Percentiles rank a stretch among this genome's conserved stretches.
Conservation (phyloP, 2,113 vertebrate species). For the Sula dactylatra region DNA sequence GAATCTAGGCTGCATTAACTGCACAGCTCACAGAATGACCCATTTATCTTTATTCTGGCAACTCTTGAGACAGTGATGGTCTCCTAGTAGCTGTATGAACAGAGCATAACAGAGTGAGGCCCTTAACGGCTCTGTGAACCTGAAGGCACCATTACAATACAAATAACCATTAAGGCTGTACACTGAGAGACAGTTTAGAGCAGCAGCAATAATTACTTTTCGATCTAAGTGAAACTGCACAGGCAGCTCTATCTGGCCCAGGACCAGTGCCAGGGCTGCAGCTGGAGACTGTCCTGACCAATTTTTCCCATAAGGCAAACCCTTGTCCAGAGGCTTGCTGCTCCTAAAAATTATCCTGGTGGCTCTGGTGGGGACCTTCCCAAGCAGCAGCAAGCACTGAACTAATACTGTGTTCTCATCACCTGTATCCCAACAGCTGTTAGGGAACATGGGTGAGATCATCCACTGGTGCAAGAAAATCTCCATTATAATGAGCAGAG, state of each 20-base stretch:
- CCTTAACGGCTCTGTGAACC: neutral
- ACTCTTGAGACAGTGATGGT: accelerated
- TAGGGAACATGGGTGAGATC: neutral
- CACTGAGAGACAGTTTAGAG: neutral
- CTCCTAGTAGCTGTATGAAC: neutral
- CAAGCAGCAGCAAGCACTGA: neutral
- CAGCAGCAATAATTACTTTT: neutral
- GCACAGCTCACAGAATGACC: neutral
- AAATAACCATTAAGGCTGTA: neutral
- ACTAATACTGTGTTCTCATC: neutral
- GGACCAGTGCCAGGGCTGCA: accelerated
- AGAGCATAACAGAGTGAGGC: neutral
- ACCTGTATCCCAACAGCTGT: neutral
- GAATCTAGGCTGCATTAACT: neutral
- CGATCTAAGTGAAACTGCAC: neutral
- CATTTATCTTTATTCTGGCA: neutral
- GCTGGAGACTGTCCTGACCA: neutral
- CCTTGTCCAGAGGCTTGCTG: neutral
- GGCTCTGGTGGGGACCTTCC: neutral
- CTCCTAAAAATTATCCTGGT: neutral
- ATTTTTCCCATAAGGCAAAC: neutral
- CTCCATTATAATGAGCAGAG: neutral
- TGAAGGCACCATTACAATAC: neutral
- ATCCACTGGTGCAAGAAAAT: neutral
- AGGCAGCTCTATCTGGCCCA: neutral